Base-by-base conservation (phyloP, 2,113 vertebrate genomes). In the Podilymbus podiceps region DNA sequence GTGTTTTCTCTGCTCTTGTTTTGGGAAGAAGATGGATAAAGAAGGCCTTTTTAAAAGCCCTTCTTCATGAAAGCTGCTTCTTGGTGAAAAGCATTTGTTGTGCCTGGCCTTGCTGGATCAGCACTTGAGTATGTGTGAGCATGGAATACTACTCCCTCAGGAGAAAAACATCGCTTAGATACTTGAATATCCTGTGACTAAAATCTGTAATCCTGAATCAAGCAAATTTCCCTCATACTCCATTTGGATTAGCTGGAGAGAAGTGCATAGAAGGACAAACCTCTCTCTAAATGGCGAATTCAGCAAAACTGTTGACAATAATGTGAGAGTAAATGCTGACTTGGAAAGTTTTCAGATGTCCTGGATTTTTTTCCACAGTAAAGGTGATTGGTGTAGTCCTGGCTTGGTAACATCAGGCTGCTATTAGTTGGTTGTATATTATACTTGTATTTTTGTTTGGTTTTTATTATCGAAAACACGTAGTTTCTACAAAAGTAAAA, bases 401-500 rank as follows among this genome's bases (percentile, higher is more conserved):
- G 16, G 12, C 25, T 68, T 53, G 28, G 33, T 90, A 59, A 68
- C 23, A 30, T 53, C 30, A 64, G 66, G 38, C 53, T 42, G 52
- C 24, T 40, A 4, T 71, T 66, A 28, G 28, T 35, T 87, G 77
- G 16, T 58, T 69, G 20, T 87, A 49, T 49, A 30, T 68, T 87
- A 24, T 53, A 58, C 28, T 93, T 76, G 62, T 52, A 50, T 73
- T 90, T 94, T 91, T 80, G 21, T 87, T 95, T 58, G 58, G 76
- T 84, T 88, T 64, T 90, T 94, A 96, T 96, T 95, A 64, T 92
- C 69, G 81, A 76, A 88, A 89, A 27, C 58, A 68, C 59, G 75
- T 73, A 82, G 42, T 95, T 96, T 96, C 93, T 92, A 60, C 7
- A 28, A 96, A 96, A 96, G 69, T 75, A 47, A 67, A 77, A 85